A percentile compares a stretch with the other conserved stretches of the same genome.
Conservation (phyloP, 2,113 vertebrate genomes). For the Tautogolabrus adspersus region DNA sequence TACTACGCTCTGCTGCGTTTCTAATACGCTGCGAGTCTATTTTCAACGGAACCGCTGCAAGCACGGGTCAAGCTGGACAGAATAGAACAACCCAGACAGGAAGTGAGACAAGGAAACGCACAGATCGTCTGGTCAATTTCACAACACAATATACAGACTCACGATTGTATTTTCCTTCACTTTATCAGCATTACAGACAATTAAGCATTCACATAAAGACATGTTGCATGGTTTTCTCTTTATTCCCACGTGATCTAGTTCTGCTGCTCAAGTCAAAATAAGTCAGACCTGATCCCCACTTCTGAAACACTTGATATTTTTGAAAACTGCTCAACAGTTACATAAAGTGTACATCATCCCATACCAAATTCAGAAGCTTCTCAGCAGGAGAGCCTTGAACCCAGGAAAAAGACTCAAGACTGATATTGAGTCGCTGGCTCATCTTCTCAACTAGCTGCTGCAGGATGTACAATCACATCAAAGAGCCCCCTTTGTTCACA, state of each 20-base stretch:
- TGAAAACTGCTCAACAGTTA: conserved; percentile 6
- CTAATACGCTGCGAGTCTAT: too few species aligned
- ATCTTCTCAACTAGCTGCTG: conserved; percentile 31
- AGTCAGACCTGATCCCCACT: not conserved
- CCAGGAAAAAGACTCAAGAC: conserved; percentile 27
- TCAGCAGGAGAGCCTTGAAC: conserved; percentile 28
- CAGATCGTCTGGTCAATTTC: too few species aligned
- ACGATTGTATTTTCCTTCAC: too few species aligned
- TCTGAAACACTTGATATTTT: not conserved
- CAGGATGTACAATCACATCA: conserved; percentile 46
- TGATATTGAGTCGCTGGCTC: conserved; percentile 8
- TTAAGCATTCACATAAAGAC: too few species aligned
- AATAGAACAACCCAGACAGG: too few species aligned
- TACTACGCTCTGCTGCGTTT: too few species aligned
- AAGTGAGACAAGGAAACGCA: too few species aligned
- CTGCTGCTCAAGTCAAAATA: not conserved
- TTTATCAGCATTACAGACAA: too few species aligned
- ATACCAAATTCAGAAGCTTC: conserved; percentile 23
- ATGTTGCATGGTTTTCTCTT: too few species aligned
- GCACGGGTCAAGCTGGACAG: too few species aligned
- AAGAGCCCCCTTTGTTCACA: conserved; percentile 45
- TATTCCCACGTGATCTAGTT: not conserved
- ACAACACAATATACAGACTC: too few species aligned
- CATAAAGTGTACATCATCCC: conserved; percentile 40
- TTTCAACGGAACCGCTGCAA: too few species aligned